phyloP scores from a whole-genome alignment of 2,888 invertebrate species.

The Lamproptera curius region DNA sequence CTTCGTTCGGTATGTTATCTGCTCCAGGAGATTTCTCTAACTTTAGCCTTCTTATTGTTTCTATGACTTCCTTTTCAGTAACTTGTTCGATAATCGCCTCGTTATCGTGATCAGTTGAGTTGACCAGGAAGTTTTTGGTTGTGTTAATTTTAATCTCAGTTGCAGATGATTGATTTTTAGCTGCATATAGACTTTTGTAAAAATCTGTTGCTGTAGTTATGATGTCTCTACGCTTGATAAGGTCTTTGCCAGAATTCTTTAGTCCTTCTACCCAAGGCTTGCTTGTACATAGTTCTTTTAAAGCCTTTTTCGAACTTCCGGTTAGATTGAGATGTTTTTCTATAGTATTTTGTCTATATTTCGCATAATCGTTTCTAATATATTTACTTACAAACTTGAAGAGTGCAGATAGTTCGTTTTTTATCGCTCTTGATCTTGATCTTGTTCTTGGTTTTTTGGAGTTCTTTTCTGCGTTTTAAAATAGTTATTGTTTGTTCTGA shows the following conservation, averaged over 20 bases:
- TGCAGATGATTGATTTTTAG: not conserved
- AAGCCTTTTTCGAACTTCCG: slow-evolving; percentile 20
- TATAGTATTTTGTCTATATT: slow-evolving; percentile 14
- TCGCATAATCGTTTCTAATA: slow-evolving; percentile 16
- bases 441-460: not conserved
- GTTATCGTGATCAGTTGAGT: too few species aligned
- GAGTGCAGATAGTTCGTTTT: slow-evolving; percentile 5
- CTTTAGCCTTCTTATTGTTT: not conserved
- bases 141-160: not conserved
- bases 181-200: slow-evolving; percentile 20
- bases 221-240: slow-evolving; percentile 14
- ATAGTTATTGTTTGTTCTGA: not conserved
- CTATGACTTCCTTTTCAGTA: too few species aligned
- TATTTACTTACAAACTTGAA: slow-evolving; percentile 5
- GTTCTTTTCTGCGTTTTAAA: not conserved
- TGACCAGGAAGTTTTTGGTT: too few species aligned
- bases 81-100: too few species aligned
- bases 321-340: slow-evolving; percentile 12
- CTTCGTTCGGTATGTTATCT: too few species aligned
- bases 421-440: not conserved
- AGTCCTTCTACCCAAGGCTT: slow-evolving; percentile 25
- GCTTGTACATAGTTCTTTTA: slow-evolving; percentile 23
- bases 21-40: not conserved
- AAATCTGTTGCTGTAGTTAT: slow-evolving; percentile 16
- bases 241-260: not conserved